These are phyloP conservation scores for Acromyrmex heyeri DNA, from an alignment of 1,140 invertebrate genomes.

Conservation along the genomic window DNA sequence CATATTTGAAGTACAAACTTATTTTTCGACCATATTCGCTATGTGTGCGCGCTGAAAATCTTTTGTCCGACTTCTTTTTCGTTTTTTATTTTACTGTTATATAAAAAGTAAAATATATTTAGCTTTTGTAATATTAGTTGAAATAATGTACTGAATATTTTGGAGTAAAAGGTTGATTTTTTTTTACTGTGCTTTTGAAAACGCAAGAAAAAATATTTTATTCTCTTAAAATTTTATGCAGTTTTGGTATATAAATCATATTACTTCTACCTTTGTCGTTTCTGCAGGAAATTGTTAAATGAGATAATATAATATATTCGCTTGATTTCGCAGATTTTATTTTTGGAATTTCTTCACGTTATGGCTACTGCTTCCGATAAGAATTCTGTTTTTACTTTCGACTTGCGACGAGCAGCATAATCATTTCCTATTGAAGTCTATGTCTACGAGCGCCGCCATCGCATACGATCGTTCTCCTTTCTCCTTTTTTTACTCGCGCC, in stretches of 20 bases:
- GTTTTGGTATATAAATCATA: not conserved
- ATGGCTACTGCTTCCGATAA: not conserved
- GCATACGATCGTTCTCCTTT: constrained; percentile 67
- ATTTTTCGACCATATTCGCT: not conserved
- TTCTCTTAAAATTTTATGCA: not conserved
- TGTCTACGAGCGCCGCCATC: constrained; percentile 67
- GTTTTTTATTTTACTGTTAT: not conserved
- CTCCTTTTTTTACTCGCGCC: constrained; percentile 68
- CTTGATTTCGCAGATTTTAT: not conserved
- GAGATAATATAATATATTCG: not conserved
- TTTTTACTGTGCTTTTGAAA: not conserved
- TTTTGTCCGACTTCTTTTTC: constrained; percentile 11
- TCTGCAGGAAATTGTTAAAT: not conserved
- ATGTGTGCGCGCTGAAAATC: constrained; percentile 8
- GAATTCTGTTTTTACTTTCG: constrained; percentile 29
- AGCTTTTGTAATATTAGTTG: not conserved
- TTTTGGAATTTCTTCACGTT: not conserved
- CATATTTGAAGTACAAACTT: constrained; percentile 23
- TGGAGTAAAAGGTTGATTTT: not conserved
- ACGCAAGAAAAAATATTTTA: not conserved
- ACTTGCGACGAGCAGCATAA: constrained; percentile 12
- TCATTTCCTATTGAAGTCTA: constrained; percentile 51
- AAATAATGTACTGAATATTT: not conserved
- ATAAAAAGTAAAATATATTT: constrained; percentile 1
- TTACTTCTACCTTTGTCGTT: not conserved